These are phyloP conservation scores for Hydriomena furcata DNA, from an alignment of 2,888 invertebrate species.

Conservation along the genomic window DNA sequence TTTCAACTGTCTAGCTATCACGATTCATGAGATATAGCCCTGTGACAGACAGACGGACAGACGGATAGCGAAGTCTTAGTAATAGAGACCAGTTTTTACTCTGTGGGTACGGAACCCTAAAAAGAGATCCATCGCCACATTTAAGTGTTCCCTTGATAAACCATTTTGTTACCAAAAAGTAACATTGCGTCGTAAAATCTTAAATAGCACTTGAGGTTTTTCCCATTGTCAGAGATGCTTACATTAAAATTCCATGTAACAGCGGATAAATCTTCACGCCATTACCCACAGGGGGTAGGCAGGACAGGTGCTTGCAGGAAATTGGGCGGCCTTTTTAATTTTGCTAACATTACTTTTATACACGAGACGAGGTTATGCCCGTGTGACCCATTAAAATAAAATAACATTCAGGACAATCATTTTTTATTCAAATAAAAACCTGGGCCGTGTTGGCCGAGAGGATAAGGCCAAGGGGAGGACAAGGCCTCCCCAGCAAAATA, in stretches of 20 bases:
- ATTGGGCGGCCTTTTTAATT: conserved; percentile 68
- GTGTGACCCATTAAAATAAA: conserved; percentile 5
- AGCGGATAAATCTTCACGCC: conserved; percentile 67
- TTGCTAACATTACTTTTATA: conserved; percentile 60
- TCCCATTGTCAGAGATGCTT: conserved; percentile 32
- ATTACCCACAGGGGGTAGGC: conserved; percentile 53
- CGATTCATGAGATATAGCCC: too few relatives aligned
- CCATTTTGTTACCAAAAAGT: conserved; percentile 19
- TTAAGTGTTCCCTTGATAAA: conserved; percentile 15
- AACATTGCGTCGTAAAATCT: conserved; percentile 19
- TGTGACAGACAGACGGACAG: too few relatives aligned
- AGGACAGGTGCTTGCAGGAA: conserved; percentile 64
- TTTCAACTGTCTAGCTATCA: too few relatives aligned
- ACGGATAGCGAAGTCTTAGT: too few relatives aligned
- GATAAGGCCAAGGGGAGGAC: too few relatives aligned
- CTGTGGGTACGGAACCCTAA: too few relatives aligned
- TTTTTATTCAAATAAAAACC: too few relatives aligned
- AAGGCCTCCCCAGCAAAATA: too few relatives aligned
- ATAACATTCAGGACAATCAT: too few relatives aligned
- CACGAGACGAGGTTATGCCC: conserved; percentile 11
- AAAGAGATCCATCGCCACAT: conserved; percentile 8
- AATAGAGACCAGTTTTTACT: too few relatives aligned
- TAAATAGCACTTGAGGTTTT: conserved; percentile 16
- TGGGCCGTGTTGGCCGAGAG: too few relatives aligned
- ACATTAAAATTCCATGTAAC: conserved; percentile 68